These are phyloP conservation scores for Phalacrocorax pelagicus DNA, from an alignment of 2,113 vertebrate genomes.

Conservation along the genomic window DNA sequence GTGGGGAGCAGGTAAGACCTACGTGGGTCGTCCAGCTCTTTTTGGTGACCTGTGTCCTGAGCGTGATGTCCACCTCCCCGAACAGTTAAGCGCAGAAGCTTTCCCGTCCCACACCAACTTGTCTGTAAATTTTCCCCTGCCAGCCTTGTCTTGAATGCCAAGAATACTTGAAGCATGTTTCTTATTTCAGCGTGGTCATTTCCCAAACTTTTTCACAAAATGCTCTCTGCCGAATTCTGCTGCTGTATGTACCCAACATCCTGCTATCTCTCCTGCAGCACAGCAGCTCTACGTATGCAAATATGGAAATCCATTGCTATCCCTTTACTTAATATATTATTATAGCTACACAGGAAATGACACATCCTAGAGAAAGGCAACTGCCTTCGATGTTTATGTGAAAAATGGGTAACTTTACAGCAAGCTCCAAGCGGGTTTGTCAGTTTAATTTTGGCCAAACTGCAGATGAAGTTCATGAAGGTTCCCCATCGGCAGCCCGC, in stretches of 20 bases:
- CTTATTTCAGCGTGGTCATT: neutral
- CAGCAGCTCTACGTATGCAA: neutral
- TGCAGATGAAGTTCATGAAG: neutral
- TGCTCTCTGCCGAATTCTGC: neutral
- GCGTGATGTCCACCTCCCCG: neutral
- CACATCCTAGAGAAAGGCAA: constrained; percentile 31
- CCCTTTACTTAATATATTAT: constrained; percentile 17
- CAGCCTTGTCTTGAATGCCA: constrained; percentile 6
- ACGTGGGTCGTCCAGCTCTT: neutral
- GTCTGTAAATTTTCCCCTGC: neutral
- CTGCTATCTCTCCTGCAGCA: neutral
- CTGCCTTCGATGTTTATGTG: constrained; percentile 42
- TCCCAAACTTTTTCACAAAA: neutral
- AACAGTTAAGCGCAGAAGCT: neutral
- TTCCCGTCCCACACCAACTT: constrained; percentile 5
- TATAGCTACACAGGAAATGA: constrained; percentile 50
- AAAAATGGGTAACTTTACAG: constrained; percentile 11
- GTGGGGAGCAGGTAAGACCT: constrained; percentile 19
- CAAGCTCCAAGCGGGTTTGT: neutral
- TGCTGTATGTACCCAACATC: neutral
- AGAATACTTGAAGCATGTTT: constrained; percentile 2
- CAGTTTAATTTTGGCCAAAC: neutral
- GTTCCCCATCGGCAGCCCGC: neutral
- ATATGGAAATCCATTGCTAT: constrained; percentile 4
- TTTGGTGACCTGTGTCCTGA: constrained; percentile 13